Conservation (phyloP, 2,113 vertebrate species). For the Taxidea taxus region DNA sequence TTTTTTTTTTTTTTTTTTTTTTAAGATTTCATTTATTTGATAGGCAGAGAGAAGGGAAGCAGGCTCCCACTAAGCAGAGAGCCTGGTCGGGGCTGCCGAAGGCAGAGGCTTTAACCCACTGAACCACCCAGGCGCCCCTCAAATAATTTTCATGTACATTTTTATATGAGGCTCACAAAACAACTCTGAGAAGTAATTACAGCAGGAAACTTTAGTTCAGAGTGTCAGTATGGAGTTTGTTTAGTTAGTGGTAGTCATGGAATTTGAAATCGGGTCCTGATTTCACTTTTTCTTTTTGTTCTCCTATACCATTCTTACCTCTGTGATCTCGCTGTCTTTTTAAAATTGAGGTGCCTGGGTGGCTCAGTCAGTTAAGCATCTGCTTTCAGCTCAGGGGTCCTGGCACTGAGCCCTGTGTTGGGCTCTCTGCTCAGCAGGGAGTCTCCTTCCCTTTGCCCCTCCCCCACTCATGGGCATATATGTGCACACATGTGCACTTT, state of each 20-base stretch:
- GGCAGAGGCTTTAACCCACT: too few relatives aligned
- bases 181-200: not conserved
- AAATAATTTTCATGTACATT: not conserved
- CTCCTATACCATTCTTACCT: too few relatives aligned
- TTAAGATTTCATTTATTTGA: too few relatives aligned
- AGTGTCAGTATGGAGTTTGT: not conserved
- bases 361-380: not conserved
- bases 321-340: not conserved
- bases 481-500: accelerated
- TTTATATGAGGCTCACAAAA: not conserved
- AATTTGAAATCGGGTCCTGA: not conserved
- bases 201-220: not conserved
- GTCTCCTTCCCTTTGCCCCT: not conserved
- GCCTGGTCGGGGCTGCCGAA: too few relatives aligned
- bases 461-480: not conserved
- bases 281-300: not conserved
- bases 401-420: not conserved
- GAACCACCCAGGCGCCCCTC: too few relatives aligned
- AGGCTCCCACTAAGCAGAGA: too few relatives aligned
- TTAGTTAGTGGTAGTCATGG: not conserved
- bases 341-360: not conserved
- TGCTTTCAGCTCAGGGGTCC: not conserved
- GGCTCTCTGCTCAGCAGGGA: not conserved
- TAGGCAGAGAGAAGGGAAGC: too few relatives aligned
- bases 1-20: too few relatives aligned